Base-by-base conservation (phyloP, 2,113 vertebrate species). In the Otolemur garnettii region DNA sequence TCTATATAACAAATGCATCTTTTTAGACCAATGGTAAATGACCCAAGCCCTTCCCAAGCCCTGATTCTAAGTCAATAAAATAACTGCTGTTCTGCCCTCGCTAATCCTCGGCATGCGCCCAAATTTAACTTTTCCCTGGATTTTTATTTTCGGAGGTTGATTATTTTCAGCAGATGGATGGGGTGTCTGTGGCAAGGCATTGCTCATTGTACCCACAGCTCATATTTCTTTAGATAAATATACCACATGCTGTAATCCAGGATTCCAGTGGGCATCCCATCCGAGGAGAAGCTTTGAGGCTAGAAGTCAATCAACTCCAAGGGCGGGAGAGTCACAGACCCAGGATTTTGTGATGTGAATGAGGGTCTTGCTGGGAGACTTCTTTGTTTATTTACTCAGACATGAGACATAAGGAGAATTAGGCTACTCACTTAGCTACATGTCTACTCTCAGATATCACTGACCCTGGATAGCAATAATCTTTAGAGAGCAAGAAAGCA, bases 81-180 rank as follows among this genome's bases (percentile, higher is more conserved):
- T 81, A 53, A 77, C 77, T 33, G 71, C n/a, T 7, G 18, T 62
- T 80, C 60, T 55, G 89, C 80, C 82, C 86, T 92, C 82, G 87
- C 92, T 95, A 95, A 96, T 92, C 93, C 72, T 93, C 6, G 50
- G 95, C 78, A 66, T 82, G 87, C 72, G 83, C 92, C 91, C 97
- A 95, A 85, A 94, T 97, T 96, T 95, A 90, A 74, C 66, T 92
- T 97, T 87, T 72, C 91, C 84, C 50, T 50, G 66, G 82, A 71
- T 80, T 95, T 95, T 90, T 66, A 62, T 94, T 96, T 95, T 72
- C 94, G 1, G 30, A 97, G 96, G 89, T 85, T 93, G 97, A 96
- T 97, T 96, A 94, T 97, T 96, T 96, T 97, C 89, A 96, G 77
- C 97, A 98, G 97, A 97, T 96, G 95, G 95, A 97, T 97, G 95